Evolutionary conservation across 2,888 invertebrate genomes (phyloP), one percentile per base, ranked within the genome.

Genomic region (Drosophila differens): DNA sequence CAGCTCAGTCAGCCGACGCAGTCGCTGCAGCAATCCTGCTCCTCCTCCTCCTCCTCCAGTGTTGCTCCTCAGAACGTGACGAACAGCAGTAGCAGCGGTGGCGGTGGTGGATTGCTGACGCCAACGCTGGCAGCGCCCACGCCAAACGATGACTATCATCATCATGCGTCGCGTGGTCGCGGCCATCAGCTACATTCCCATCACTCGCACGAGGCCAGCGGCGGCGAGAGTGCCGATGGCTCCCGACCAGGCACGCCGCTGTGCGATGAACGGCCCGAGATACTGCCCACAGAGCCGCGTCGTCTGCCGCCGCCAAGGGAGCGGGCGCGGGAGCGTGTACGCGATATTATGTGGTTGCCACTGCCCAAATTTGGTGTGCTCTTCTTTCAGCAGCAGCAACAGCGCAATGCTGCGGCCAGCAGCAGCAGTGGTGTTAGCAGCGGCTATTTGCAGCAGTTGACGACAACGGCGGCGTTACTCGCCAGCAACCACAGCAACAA

Each of bases 331-430:
- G 91, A 91, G 64, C 95, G 95, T 78, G 94, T 95, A 92, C 95
- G 95, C 28, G 95, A 96, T 19, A 97, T 97, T 39, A 95, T 98
- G 93, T 96, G 96, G 88, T 94, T 98, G 89, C 98, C 98, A 30
- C 94, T 98, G 85, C 98, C 98, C 49, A 96, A 97, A 94, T 98
- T 98, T 93, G 98, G 98, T 25, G 95, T 96, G 70, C 95, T 95
- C 91, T 95, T 96, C 89, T 93, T 94, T 91, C 93, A 94, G 74
- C 94, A 93, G 83, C 85, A 81, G 39, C 57, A 57, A 39, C 70
- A 57, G 39, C 70, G 74, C 19, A 54, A 51, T n/a, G 70, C 53
- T 37, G 71, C 57, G 41, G 53, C 37, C 55, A 39, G 53, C 47
- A 53, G 68, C 70, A 58, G 61, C 33, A 47, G 47, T 37, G 22